Evolutionary conservation across 1,140 invertebrate species (phyloP).

Genomic region (Philotrypesis tridentata): DNA sequence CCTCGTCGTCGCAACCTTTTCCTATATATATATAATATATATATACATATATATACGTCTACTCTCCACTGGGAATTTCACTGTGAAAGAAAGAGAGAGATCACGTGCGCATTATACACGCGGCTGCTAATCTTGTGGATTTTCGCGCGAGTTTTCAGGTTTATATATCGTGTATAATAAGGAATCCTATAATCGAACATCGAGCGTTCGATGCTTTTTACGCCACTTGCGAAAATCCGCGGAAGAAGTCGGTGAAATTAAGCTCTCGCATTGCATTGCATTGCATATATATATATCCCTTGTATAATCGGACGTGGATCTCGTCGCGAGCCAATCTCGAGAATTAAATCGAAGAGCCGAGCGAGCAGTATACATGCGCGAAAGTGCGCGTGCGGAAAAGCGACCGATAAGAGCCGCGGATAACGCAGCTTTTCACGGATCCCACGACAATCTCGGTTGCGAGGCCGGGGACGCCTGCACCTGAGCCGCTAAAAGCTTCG

Average conservation of each 20-base stretch:
- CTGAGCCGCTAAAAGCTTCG: slow-evolving; percentile 72
- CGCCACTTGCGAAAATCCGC: neutral
- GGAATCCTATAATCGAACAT: too few relatives aligned
- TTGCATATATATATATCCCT: neutral
- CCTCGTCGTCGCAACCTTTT: slow-evolving; percentile 16
- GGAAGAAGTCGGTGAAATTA: too few relatives aligned
- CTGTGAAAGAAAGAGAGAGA: too few relatives aligned
- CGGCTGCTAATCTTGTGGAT: neutral
- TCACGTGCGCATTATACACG: neutral
- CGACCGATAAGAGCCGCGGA: neutral
- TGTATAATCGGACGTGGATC: neutral
- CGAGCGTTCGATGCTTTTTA: neutral
- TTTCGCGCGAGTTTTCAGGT: neutral
- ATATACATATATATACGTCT: too few relatives aligned
- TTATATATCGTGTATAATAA: too few relatives aligned
- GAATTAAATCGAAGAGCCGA: neutral
- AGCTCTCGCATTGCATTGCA: too few relatives aligned
- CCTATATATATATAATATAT: too few relatives aligned
- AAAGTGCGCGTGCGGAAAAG: neutral
- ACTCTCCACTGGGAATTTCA: slow-evolving; percentile 25
- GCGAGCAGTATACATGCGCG: too few relatives aligned
- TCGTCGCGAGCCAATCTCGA: neutral
- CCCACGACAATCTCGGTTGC: neutral
- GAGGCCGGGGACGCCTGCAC: slow-evolving; percentile 57
- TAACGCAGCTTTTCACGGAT: neutral